Base-by-base conservation (phyloP, 2,797 vertebrate species). In the Perodicticus potto region DNA sequence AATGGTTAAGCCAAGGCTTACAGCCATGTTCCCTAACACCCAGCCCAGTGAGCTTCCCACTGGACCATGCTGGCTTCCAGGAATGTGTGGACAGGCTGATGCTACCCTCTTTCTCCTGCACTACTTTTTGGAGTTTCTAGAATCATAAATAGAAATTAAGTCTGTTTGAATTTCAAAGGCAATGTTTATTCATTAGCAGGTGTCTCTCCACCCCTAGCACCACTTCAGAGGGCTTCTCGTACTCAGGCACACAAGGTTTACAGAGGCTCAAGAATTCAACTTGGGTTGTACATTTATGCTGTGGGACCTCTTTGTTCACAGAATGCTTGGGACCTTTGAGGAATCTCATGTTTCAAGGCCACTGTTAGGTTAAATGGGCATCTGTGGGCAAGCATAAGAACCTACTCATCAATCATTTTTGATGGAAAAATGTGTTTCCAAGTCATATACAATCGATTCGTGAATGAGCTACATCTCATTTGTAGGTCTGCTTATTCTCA, bases 401-500 rank as follows among this genome's bases (percentile, higher is more conserved):
- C 67, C 7, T 32, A 93, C 59, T 83, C 93, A 95, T 97, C 91
- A 57, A 89, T 95, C 89, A 94, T 81, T 81, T 89, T 89, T 96
- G 93, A 96, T 86, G 34, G 85, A 32, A 89, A 95, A 92, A 93
- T 74, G 88, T 93, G 70, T 96, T 92, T 70, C 78, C 78, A 73
- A 86, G 43, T 73, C 88, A 95, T 43, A 59, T 37, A 83, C 85
- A 86, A 63, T 73, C 69, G 78, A 76, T n/a, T 95, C 37, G 34
- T n/a, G 65, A 91, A 94, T 69, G 91, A 74, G 59, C 70, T 87
- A 67, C 86, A 63, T 93, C 89, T 94, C 86, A 29, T 92, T 73
- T 77, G 61, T 32, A 91, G 74, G 78, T 81, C 74, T 73, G 40
- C 61, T 59, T 92, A 37, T 49, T 90, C 77, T 93, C 80, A 2